A percentile compares a stretch with the other conserved stretches of the same genome.
These are phyloP conservation scores for Cetoscarus ocellatus DNA, from an alignment of 2,797 vertebrate species.

Conservation along the genomic window DNA sequence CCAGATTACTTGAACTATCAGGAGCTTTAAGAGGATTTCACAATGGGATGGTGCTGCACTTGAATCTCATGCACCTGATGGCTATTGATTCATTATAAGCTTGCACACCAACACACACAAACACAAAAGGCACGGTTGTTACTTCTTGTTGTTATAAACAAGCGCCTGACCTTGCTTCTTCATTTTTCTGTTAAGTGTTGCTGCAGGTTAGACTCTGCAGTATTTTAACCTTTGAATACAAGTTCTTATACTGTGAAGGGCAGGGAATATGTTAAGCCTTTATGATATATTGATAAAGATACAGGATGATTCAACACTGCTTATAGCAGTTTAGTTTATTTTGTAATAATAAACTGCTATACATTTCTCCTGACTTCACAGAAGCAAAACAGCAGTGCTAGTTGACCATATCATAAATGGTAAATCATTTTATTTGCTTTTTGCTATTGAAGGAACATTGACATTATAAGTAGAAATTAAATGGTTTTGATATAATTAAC, in stretches of 20 bases:
- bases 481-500: too few relatives aligned
- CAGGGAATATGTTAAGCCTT: too few relatives aligned
- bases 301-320: too few relatives aligned
- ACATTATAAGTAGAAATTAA: too few relatives aligned
- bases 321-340: too few relatives aligned
- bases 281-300: too few relatives aligned
- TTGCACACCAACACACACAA: constrained; percentile 34
- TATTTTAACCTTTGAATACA: constrained; percentile 4
- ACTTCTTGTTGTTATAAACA: constrained; percentile 41
- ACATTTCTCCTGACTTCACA: too few relatives aligned
- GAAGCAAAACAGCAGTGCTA: too few relatives aligned
- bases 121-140: constrained; percentile 25
- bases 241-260: neutral
- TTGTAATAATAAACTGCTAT: too few relatives aligned
- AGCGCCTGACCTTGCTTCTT: constrained; percentile 36
- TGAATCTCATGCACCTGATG: constrained; percentile 74
- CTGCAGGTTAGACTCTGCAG: constrained; percentile 3
- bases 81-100: constrained; percentile 73
- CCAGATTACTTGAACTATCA: constrained; percentile 77
- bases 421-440: too few relatives aligned
- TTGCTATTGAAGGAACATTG: too few relatives aligned
- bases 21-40: constrained; percentile 78
- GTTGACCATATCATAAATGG: too few relatives aligned
- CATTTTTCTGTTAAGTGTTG: constrained; percentile 13
- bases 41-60: constrained; percentile 59